phyloP scores from a whole-genome alignment of 2,888 invertebrate species.

The Tetramorium bicarinatum region DNA sequence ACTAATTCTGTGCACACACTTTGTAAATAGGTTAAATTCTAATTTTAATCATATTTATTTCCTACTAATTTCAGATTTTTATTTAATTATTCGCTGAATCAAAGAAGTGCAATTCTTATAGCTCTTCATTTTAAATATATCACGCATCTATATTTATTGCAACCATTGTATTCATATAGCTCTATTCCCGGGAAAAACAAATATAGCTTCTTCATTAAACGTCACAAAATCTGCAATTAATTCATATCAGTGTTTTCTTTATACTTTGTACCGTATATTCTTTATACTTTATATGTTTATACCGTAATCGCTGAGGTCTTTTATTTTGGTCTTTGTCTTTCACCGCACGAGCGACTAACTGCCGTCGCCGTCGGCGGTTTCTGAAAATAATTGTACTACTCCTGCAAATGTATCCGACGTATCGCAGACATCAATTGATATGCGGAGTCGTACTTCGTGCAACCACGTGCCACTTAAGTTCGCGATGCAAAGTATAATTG shows the following conservation, averaged over 20 bases:
- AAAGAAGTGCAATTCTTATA: not conserved
- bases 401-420: conserved; percentile 1
- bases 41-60: not conserved
- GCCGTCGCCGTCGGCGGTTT: not conserved
- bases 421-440: conserved; percentile 29
- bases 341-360: not conserved
- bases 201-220: conserved; percentile 5
- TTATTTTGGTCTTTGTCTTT: conserved; percentile 1
- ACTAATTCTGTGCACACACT: not conserved
- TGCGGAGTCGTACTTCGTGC: not conserved
- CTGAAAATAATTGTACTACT: conserved; percentile 13
- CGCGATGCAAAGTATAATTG: conserved; percentile 20
- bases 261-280: no score
- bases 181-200: not conserved
- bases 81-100: not conserved
- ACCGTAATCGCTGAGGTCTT: not conserved
- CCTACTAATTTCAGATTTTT: not conserved
- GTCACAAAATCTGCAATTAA: not conserved
- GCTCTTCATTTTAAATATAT: not conserved
- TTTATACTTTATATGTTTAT: not conserved
- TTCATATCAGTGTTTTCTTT: not conserved
- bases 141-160: not conserved
- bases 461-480: conserved; percentile 5
- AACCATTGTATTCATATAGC: no score
- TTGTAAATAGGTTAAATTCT: not conserved